Evolutionary conservation across 2,888 invertebrate genomes (phyloP), one percentile per base, ranked within the genome.

Genomic region (Scaptomyza polygonia): DNA sequence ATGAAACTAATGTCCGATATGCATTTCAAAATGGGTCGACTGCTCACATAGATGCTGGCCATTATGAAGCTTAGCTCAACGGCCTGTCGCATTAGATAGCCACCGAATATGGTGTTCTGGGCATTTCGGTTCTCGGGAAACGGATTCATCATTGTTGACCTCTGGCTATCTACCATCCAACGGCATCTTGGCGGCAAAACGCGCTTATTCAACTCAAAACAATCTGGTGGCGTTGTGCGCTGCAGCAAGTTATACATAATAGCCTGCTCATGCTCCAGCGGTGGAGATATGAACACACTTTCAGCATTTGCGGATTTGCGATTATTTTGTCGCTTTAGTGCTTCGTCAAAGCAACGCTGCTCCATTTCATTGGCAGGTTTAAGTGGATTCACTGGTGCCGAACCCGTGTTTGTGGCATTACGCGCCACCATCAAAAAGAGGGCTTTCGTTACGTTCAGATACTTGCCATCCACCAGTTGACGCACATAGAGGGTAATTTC

Each of bases 61-160:
- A 93, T 93, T 0, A 94, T 93, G 93, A 94, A 95, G 40, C 94
- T 95, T 16, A 96, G 90, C 91, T 96, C 96, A 52, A 94, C 92
- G 0, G 96, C 96, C 77, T 94, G 93, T 16, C 96, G 92, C 96
- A 97, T 96, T 25, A 96, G 91, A 88, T 94, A 96, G 0, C 96
- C 96, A 56, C 96, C 96, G 89, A 96, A 96, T 25, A 93, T 92
- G 76, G 95, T 96, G 89, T 95, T 95, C 84, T 96, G 95, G 27
- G 95, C 92, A 91, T 96, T 96, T 51, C 95, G 92, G 89, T 96
- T 93, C 89, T 94, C 93, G 0, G 95, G 94, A 85, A 94, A 94
- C 1, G 93, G 93, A 63, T 93, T 92, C 42, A 93, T 92, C 25
- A 94, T 91, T 76, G 94, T 95, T 16, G 94, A 93, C 16, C 95